These are phyloP conservation scores for Argyresthia goedartella DNA, from an alignment of 2,888 invertebrate species.

Conservation along the genomic window DNA sequence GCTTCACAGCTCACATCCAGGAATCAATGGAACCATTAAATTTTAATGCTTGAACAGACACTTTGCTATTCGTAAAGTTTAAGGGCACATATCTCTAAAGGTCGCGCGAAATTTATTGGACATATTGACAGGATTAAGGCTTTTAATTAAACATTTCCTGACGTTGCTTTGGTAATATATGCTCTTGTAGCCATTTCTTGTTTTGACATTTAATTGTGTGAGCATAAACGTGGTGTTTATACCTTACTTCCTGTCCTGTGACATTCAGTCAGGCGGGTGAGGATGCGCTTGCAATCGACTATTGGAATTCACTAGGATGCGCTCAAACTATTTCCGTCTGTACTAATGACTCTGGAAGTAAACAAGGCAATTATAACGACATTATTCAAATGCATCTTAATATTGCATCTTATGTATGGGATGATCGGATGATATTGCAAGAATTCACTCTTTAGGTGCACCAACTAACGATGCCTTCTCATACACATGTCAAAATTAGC, in stretches of 20 bases:
- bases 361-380: too few species aligned
- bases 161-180: not conserved
- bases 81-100: conserved; percentile 16
- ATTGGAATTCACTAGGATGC: not conserved
- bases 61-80: not conserved
- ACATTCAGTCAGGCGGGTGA: not conserved
- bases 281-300: not conserved
- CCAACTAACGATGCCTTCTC: too few species aligned
- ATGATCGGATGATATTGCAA: too few species aligned
- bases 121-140: conserved; percentile 24
- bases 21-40: not conserved
- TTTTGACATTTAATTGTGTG: conserved; percentile 5
- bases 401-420: too few species aligned
- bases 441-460: too few species aligned
- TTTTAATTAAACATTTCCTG: conserved; percentile 30
- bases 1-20: not conserved
- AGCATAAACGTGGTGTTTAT: not conserved
- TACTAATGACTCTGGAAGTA: not conserved
- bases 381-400: too few species aligned
- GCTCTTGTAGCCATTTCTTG: too few species aligned
- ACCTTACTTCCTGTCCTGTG: not conserved
- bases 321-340: not conserved
- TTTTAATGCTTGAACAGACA: not conserved
- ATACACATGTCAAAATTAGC: too few species aligned
- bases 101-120: conserved; percentile 23